Conservation (phyloP, 2,113 vertebrate species). For the Sapajus apella region DNA sequence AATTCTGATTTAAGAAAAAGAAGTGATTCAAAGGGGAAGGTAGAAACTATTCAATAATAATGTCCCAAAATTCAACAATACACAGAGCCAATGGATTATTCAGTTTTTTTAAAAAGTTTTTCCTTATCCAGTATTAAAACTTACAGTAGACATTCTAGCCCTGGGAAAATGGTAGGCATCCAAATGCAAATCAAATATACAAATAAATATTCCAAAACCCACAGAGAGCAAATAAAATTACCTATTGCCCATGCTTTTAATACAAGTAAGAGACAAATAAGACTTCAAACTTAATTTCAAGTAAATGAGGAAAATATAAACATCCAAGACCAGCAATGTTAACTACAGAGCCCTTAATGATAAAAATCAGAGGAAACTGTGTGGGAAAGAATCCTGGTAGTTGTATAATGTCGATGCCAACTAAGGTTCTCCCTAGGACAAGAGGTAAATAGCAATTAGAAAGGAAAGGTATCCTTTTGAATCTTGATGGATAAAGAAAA, state of each 20-base stretch:
- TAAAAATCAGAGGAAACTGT: background rate
- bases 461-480: background rate
- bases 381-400: background rate
- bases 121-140: slow-evolving; percentile 15
- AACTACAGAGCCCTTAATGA: background rate
- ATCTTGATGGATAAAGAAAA: background rate
- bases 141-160: background rate
- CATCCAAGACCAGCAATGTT: background rate
- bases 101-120: background rate
- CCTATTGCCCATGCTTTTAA: background rate
- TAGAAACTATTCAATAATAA: background rate
- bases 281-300: background rate
- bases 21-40: background rate
- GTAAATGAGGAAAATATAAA: background rate
- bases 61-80: slow-evolving; percentile 14
- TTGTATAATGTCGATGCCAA: background rate
- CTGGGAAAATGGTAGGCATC: background rate
- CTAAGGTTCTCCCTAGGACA: background rate
- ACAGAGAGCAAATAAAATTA: background rate
- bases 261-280: background rate
- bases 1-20: background rate
- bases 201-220: background rate
- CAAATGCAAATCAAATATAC: slow-evolving; percentile 1
- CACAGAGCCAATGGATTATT: background rate
- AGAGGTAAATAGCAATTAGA: background rate